Evolutionary conservation across 2,797 vertebrate species (phyloP).

Genomic region (Anas flavirostris): DNA sequence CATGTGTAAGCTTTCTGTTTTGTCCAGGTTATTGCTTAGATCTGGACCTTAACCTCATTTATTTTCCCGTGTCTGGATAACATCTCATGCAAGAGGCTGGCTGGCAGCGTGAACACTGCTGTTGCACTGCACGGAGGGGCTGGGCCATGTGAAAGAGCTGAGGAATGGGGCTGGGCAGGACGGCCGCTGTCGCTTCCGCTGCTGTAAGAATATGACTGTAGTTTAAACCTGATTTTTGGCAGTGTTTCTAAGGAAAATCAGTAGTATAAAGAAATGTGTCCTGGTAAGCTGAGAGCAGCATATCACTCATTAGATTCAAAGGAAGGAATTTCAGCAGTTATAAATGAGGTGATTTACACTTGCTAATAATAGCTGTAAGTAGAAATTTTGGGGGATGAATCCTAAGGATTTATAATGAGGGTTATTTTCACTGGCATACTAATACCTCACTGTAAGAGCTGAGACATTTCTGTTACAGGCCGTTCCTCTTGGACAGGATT

Average conservation of each 20-base stretch:
- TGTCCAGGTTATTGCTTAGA: neutral
- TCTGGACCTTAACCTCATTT: neutral
- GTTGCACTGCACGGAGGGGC: neutral
- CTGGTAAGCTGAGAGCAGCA: neutral
- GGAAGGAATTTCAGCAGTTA: neutral
- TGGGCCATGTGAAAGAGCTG: accelerated
- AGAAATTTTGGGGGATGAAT: neutral
- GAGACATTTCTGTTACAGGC: neutral
- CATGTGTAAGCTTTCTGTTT: accelerated
- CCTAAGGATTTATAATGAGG: neutral
- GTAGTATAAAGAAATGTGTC: neutral
- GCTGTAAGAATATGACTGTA: neutral
- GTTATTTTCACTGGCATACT: slow-evolving; percentile 13
- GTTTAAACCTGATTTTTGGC: neutral
- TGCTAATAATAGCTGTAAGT: slow-evolving; percentile 7
- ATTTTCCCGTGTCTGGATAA: neutral
- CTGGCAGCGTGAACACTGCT: accelerated
- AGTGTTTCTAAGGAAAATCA: neutral
- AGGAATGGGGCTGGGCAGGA: neutral
- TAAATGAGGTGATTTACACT: slow-evolving; percentile 23
- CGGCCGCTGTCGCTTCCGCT: neutral
- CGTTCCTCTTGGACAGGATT: neutral
- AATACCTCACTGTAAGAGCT: neutral
- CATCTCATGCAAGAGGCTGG: neutral
- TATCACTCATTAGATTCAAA: neutral